phyloP scores from a whole-genome alignment of 2,888 invertebrate species.

The Heliconius ethilla region DNA sequence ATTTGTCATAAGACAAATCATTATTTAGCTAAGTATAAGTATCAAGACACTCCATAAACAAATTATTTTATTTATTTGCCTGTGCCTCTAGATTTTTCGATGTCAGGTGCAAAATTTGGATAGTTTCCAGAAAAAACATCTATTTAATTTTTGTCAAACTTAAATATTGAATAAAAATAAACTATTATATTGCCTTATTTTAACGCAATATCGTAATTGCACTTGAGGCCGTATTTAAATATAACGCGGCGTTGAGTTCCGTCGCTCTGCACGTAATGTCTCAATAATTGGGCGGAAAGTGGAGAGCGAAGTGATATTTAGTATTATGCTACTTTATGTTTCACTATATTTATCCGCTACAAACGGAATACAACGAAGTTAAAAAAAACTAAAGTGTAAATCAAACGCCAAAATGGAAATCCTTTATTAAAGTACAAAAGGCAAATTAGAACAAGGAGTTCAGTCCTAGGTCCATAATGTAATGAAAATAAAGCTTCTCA shows the following conservation, averaged over 20 bases:
- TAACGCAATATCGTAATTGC: not conserved
- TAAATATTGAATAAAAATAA: not conserved
- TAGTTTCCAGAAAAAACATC: no score
- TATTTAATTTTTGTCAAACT: not conserved
- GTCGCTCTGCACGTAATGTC: not conserved
- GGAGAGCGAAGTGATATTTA: no score
- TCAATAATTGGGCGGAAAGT: no score
- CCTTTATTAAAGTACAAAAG: not conserved
- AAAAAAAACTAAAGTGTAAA: not conserved
- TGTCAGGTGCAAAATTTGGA: no score
- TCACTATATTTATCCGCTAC: no score
- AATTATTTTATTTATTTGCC: no score
- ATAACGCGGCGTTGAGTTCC: not conserved
- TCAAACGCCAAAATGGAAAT: not conserved
- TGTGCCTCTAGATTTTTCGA: no score
- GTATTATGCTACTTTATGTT: no score
- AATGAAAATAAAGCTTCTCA: slow-evolving; percentile 17
- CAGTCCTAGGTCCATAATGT: not conserved
- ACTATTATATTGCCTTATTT: not conserved
- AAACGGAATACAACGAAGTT: not conserved
- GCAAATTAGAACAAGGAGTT: slow-evolving; percentile 5
- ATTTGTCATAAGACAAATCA: no score
- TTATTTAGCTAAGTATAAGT: no score
- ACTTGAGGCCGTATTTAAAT: not conserved
- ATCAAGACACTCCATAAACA: no score